These are phyloP conservation scores for Dendrolimus punctatus DNA, from an alignment of 1,140 invertebrate genomes.

Conservation along the genomic window DNA sequence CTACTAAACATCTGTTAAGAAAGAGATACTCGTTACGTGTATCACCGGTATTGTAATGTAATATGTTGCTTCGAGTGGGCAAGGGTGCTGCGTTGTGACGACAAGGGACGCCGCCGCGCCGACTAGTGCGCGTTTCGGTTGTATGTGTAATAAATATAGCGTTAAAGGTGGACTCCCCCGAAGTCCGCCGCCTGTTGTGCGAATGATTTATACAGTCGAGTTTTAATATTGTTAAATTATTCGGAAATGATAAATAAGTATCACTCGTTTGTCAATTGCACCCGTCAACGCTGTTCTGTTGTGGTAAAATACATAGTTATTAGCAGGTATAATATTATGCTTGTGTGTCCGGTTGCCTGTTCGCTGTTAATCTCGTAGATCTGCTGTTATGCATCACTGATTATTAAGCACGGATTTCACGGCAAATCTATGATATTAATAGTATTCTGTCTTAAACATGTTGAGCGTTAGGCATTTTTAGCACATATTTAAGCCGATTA, in stretches of 20 bases:
- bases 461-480: too few species aligned
- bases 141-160: constrained; percentile 26
- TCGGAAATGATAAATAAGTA: constrained; percentile 51
- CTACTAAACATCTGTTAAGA: too few species aligned
- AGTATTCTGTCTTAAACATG: neutral
- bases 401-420: neutral
- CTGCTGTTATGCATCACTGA: too few species aligned
- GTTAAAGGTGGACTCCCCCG: constrained; percentile 31
- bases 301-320: constrained; percentile 48
- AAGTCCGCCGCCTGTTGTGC: constrained; percentile 31
- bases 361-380: constrained; percentile 24
- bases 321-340: constrained; percentile 26
- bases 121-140: neutral
- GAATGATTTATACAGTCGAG: constrained; percentile 42
- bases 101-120: constrained; percentile 1
- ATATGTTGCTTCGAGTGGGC: too few species aligned
- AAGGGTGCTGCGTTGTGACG: too few species aligned
- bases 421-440: constrained; percentile 28
- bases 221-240: constrained; percentile 62
- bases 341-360: constrained; percentile 11
- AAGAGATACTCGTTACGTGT: too few species aligned
- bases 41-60: too few species aligned
- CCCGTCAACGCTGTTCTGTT: constrained; percentile 58
- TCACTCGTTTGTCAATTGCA: constrained; percentile 71
- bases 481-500: too few species aligned